Conservation (phyloP, 2,888 invertebrate species). For the Thysanoteuthis rhombus region DNA sequence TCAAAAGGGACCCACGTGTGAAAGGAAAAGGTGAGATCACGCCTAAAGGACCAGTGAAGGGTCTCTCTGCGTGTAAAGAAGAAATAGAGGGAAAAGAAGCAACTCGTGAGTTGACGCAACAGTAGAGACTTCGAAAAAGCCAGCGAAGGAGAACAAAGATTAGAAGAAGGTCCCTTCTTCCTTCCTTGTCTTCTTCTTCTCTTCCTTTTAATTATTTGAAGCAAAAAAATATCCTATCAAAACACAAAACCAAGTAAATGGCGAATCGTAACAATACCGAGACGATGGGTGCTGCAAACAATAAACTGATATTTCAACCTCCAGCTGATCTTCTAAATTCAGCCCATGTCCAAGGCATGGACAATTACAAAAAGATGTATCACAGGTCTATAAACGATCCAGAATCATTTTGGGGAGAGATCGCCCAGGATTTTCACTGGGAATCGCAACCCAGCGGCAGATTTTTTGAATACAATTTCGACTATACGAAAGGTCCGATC, state of each 20-base stretch:
- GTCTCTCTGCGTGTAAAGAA: not conserved
- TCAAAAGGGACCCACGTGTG: not conserved
- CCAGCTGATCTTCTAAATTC: slow-evolving; percentile 52
- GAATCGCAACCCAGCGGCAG: slow-evolving; percentile 75
- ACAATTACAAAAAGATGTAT: slow-evolving; percentile 85
- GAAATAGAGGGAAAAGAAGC: not conserved
- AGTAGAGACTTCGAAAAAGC: too few relatives aligned
- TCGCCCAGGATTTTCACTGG: slow-evolving; percentile 94
- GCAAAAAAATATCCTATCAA: not conserved
- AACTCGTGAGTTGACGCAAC: not conserved
- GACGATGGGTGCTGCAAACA: not conserved
- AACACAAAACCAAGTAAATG: not conserved
- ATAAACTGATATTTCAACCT: slow-evolving; percentile 46
- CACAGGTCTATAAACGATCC: slow-evolving; percentile 87
- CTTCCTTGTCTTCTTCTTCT: not conserved
- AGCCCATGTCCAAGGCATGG: slow-evolving; percentile 76
- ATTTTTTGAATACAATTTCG: slow-evolving; percentile 91
- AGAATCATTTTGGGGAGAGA: slow-evolving; percentile 90
- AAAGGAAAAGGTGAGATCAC: not conserved
- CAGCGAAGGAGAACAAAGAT: too few relatives aligned
- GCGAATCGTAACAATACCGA: not conserved
- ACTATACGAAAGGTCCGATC: slow-evolving; percentile 85
- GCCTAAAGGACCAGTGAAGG: not conserved
- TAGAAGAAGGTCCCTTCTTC: not conserved
- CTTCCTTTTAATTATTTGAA: not conserved